Conservation (phyloP, 2,113 vertebrate genomes). For the Nipponia nippon region DNA sequence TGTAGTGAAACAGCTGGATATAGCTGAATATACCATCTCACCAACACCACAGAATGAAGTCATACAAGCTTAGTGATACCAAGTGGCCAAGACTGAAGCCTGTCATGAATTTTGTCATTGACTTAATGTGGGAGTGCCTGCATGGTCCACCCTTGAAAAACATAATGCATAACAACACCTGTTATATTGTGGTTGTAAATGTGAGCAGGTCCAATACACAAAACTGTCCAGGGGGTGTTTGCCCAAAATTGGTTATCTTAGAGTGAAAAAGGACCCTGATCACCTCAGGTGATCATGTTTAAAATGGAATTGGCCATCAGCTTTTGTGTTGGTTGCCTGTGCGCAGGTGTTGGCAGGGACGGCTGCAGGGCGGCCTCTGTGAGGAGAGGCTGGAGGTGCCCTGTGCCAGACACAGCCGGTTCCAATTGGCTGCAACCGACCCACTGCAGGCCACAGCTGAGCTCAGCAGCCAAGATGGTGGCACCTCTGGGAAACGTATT, state of each 20-base stretch:
- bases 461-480: rapidly evolving
- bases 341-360: rapidly evolving
- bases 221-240: background rate
- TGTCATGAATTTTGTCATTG: background rate
- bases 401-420: rapidly evolving
- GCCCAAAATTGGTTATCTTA: background rate
- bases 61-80: background rate
- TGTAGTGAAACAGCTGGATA: background rate
- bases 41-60: background rate
- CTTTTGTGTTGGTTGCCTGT: background rate
- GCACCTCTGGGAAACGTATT: rapidly evolving
- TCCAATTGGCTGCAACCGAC: rapidly evolving
- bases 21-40: background rate
- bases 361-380: background rate
- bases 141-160: background rate
- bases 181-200: background rate
- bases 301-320: background rate
- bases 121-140: background rate
- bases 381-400: background rate
- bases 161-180: background rate
- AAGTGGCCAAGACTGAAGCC: background rate
- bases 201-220: background rate
- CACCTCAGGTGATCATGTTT: background rate
- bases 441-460: rapidly evolving
- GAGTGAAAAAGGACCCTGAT: background rate